Base-by-base conservation (phyloP, 2,888 invertebrate genomes). In the Cotesia congregata region DNA sequence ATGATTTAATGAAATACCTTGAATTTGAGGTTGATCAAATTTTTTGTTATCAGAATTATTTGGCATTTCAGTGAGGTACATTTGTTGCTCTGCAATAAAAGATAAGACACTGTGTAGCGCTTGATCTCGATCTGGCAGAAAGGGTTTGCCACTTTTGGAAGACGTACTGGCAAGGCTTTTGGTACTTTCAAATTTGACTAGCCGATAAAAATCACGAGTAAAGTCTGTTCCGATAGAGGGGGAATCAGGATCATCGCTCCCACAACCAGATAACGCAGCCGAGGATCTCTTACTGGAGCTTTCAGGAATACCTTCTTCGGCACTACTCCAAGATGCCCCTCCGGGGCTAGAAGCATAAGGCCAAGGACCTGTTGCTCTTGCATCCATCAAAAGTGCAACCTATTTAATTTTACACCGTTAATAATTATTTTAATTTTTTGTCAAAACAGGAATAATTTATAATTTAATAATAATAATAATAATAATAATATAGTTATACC, bases 131-230 rank as follows among this genome's bases (percentile, higher is more conserved):
- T 94, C 94, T 74, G 93, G 92, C 6, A 90, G 90, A 7, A 50
- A 50, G 4, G 92, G 88, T 73, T 90, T 91, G 39, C 91, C 91
- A 7, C 93, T 92, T 86, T 93, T 91, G 76, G 94, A 94, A 67
- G 94, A 94, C 84, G 93, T 94, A 59, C 94, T 94, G 64, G 94
- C 94, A 86, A 95, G 90, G 87, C 95, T 95, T 88, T 94, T 94
- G 79, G 94, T 94, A 89, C 95, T 95, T 87, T 95, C 95, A 86
- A 95, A 95, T 90, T 95, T 95, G 68, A 95, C 95, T 80, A 95
- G 92, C 50, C 94, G 92, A 87, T 95, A 95, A 88, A 95, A 95
- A 89, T 95, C 95, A 80, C 95, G 91, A 5, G 95, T 95, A 84
- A 95, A 95, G 87, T 95, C 94, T 12, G 94, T 92, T 20, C 94